These are phyloP conservation scores for Anolis apletophallus DNA, from an alignment of 2,797 vertebrate species.

Conservation along the genomic window DNA sequence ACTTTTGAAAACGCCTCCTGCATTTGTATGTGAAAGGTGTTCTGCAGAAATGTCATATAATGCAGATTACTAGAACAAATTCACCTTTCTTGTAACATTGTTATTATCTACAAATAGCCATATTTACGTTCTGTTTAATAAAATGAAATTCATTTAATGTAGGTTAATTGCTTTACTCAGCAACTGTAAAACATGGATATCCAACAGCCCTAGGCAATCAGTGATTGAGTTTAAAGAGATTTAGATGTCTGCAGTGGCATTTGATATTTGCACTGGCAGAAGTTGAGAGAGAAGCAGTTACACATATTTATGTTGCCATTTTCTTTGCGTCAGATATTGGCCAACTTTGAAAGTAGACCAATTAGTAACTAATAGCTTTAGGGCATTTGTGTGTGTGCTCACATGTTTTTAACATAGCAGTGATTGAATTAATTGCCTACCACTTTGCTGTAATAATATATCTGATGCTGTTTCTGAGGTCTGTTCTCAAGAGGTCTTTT, in stretches of 20 bases:
- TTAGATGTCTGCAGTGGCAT: background rate
- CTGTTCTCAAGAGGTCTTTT: background rate
- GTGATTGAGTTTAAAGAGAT: slow-evolving; percentile 8
- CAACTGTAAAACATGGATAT: background rate
- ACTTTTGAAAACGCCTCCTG: background rate
- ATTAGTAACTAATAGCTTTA: background rate
- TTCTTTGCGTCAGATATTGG: slow-evolving; percentile 21
- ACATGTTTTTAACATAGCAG: background rate
- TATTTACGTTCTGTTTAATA: slow-evolving; percentile 3
- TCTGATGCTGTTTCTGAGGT: background rate
- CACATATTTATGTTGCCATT: slow-evolving; percentile 5
- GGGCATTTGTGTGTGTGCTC: background rate
- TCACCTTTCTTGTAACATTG: background rate
- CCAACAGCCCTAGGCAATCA: slow-evolving; percentile 16
- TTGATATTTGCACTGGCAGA: slow-evolving; percentile 37
- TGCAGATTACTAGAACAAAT: background rate
- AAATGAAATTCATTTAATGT: slow-evolving; percentile 3
- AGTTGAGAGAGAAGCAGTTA: slow-evolving; percentile 30
- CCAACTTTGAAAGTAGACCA: slow-evolving; percentile 26
- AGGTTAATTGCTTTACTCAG: background rate
- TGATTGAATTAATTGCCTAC: background rate
- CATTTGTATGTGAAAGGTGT: background rate
- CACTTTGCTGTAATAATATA: background rate
- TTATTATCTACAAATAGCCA: slow-evolving; percentile 8
- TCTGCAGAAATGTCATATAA: background rate